A percentile compares a stretch with the other conserved stretches of the same genome.
Conservation (phyloP, 2,888 invertebrate species). For the Lycia hirtaria region DNA sequence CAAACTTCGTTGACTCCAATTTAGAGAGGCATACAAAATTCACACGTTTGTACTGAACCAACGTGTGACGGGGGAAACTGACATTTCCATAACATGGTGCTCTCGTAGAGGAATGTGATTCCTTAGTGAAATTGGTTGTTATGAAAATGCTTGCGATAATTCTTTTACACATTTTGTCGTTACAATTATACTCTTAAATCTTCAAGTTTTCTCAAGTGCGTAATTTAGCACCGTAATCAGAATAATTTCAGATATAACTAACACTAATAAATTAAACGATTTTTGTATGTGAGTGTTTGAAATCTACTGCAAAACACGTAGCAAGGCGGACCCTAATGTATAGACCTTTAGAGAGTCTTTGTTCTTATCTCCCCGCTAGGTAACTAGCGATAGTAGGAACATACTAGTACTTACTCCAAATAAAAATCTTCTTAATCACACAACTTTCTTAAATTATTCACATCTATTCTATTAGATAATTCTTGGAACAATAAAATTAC, state of each 20-base stretch:
- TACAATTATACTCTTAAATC: too few relatives aligned
- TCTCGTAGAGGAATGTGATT: too few relatives aligned
- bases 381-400: slow-evolving; percentile 9
- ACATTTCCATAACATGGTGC: not conserved
- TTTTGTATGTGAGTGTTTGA: too few relatives aligned
- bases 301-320: not conserved
- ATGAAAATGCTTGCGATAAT: too few relatives aligned
- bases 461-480: slow-evolving; percentile 6
- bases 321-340: not conserved
- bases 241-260: too few relatives aligned
- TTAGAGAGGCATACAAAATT: not conserved
- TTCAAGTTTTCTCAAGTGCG: too few relatives aligned
- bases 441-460: slow-evolving; percentile 5
- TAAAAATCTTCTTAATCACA: slow-evolving; percentile 9
- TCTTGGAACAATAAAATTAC: slow-evolving; percentile 2
- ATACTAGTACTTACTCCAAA: too few relatives aligned
- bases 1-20: slow-evolving; percentile 8
- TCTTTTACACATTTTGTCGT: too few relatives aligned
- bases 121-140: not conserved
- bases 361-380: not conserved
- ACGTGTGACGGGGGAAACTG: not conserved
- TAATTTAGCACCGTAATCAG: too few relatives aligned
- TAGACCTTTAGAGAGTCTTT: not conserved
- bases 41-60: not conserved
- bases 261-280: too few relatives aligned